A percentile compares a stretch with the other conserved stretches of the same genome.
phyloP scores from a whole-genome alignment of 2,888 invertebrate genomes.

The Parelbella ahira region DNA sequence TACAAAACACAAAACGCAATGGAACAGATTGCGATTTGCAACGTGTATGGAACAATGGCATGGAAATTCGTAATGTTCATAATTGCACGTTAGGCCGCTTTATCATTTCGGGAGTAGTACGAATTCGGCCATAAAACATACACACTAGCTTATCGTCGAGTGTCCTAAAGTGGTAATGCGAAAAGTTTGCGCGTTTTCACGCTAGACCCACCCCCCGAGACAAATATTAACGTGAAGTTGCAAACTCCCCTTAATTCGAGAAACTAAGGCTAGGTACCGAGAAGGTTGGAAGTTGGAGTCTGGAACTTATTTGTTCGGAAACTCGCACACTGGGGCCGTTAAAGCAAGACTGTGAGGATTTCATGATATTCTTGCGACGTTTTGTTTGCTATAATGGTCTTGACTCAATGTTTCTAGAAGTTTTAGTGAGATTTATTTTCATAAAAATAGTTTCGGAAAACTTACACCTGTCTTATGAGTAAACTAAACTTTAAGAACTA shows the following conservation, averaged over 20 bases:
- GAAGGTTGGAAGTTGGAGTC: constrained; percentile 21
- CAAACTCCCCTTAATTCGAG: constrained; percentile 32
- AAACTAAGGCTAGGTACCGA: constrained; percentile 28
- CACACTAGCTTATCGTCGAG: constrained; percentile 26
- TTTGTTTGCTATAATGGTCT: constrained; percentile 17
- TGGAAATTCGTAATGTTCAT: constrained; percentile 2
- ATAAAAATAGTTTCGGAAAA: too few relatives aligned
- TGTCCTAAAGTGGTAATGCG: constrained; percentile 30
- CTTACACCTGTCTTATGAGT: too few relatives aligned
- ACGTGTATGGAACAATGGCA: too few relatives aligned
- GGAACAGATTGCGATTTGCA: too few relatives aligned
- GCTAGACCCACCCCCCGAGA: constrained; percentile 29
- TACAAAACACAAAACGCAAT: too few relatives aligned
- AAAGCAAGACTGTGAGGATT: background rate
- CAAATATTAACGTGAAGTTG: constrained; percentile 32
- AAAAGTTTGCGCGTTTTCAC: constrained; percentile 28
- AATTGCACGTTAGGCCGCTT: constrained; percentile 1
- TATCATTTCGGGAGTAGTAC: constrained; percentile 9
- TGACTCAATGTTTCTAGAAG: constrained; percentile 8
- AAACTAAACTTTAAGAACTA: too few relatives aligned
- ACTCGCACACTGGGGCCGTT: constrained; percentile 22
- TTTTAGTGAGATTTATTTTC: too few relatives aligned
- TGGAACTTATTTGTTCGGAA: constrained; percentile 32
- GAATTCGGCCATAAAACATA: constrained; percentile 12
- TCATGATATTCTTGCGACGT: constrained; percentile 17